Evolutionary conservation across 2,888 invertebrate species (phyloP), one percentile per base, ranked within the genome.

Genomic region (Phoronis australis): DNA sequence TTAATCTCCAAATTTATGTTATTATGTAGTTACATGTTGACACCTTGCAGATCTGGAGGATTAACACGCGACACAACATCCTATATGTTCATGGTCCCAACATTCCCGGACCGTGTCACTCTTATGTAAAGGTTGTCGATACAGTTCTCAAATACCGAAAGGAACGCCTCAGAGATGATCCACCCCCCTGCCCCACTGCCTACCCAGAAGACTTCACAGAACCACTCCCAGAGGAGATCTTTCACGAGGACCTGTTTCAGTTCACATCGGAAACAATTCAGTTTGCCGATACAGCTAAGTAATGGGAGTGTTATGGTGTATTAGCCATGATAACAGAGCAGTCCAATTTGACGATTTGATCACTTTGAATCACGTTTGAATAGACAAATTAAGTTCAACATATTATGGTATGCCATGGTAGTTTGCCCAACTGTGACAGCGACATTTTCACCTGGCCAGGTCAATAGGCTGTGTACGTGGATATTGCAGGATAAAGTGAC

Each of bases 1-100:
- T n/a, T n/a, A n/a, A n/a, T n/a, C n/a, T n/a, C n/a, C n/a, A n/a
- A n/a, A n/a, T n/a, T n/a, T n/a, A n/a, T n/a, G n/a, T n/a, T n/a
- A n/a, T n/a, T n/a, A n/a, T n/a, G n/a, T n/a, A n/a, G n/a, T n/a
- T n/a, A n/a, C n/a, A n/a, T n/a, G n/a, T n/a, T n/a, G n/a, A n/a
- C n/a, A n/a, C n/a, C 42, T 79, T 85, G 2, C 83, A 90, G 84
- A 86, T 97, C 62, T 83, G 88, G 79, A 83, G 96, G 54, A 90
- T 97, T 35, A 94, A 96, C 71, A 90, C 89, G n/a, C 89, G 92
- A 72, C 85, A 90, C 73, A 95, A 96, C 78, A 87, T 96, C 0
- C 80, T 97, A 52, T 97, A 89, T 84, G 86, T 94, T 9, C 80
- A 84, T 60, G 94, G 94, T 12, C 83, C 83, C 20, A 84, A 83